A percentile compares a stretch with the other conserved stretches of the same genome.
Conservation (phyloP, 2,888 invertebrate species). For the Automeris io region DNA sequence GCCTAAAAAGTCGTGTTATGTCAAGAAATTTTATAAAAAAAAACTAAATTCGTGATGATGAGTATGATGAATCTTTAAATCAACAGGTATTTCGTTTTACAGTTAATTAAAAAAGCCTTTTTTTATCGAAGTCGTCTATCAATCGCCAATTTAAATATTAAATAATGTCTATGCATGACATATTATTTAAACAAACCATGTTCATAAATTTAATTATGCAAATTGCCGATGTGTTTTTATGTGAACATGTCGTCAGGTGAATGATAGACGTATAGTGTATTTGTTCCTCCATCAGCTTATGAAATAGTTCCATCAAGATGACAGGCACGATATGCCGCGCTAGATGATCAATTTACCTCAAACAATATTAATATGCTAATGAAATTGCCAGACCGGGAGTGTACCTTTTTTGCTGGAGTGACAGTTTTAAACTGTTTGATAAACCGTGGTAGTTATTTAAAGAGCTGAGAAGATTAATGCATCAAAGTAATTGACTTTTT, state of each 20-base stretch:
- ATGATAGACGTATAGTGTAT: slow-evolving; percentile 26
- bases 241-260: slow-evolving; percentile 20
- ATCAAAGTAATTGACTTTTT: slow-evolving; percentile 6
- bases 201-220: slow-evolving; percentile 29
- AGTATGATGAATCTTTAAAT: too few relatives aligned
- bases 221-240: slow-evolving; percentile 20
- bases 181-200: slow-evolving; percentile 20
- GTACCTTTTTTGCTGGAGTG: slow-evolving; percentile 7
- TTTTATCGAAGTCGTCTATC: slow-evolving; percentile 18
- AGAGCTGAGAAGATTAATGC: slow-evolving; percentile 7
- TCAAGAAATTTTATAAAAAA: too few relatives aligned
- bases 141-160: slow-evolving; percentile 28
- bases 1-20: too few relatives aligned
- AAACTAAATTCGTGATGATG: too few relatives aligned
- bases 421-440: slow-evolving; percentile 7
- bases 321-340: slow-evolving; percentile 21
- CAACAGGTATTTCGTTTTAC: too few relatives aligned
- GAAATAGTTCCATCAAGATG: slow-evolving; percentile 25
- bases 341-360: slow-evolving; percentile 33
- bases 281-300: slow-evolving; percentile 28
- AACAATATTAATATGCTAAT: slow-evolving; percentile 40
- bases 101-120: too few relatives aligned
- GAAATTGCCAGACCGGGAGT: slow-evolving; percentile 17
- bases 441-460: slow-evolving; percentile 8
- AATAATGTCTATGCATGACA: slow-evolving; percentile 19